Evolutionary conservation across 1,140 invertebrate genomes (phyloP).

Genomic region (Drosophila repletoides): DNA sequence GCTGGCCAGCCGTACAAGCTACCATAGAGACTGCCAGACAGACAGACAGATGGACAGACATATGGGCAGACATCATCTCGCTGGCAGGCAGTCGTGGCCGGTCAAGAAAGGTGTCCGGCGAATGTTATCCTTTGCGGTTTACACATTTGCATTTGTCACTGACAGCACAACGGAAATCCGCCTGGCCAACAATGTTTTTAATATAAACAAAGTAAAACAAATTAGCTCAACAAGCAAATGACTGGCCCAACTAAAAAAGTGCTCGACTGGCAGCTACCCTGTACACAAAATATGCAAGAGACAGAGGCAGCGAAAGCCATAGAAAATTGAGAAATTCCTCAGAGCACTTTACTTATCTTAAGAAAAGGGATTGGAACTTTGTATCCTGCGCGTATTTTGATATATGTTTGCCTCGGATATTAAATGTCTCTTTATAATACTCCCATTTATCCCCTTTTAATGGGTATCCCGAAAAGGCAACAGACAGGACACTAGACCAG

Average conservation of each 20-base stretch:
- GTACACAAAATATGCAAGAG: too few species aligned
- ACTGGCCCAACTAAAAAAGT: conserved; percentile 9
- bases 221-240: conserved; percentile 59
- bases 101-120: conserved; percentile 44
- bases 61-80: too few species aligned
- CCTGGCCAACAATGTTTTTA: conserved; percentile 71
- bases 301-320: too few species aligned
- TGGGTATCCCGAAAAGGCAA: neutral
- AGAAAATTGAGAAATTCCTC: too few species aligned
- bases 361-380: too few species aligned
- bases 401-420: too few species aligned
- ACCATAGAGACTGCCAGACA: neutral
- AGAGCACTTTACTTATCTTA: too few species aligned
- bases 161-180: conserved; percentile 29
- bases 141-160: conserved; percentile 58
- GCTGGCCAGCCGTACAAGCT: neutral
- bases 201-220: conserved; percentile 81
- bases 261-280: conserved; percentile 7
- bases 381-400: too few species aligned
- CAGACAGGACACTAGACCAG: conserved; percentile 4
- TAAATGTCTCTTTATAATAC: too few species aligned
- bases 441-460: too few species aligned
- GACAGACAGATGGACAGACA: neutral
- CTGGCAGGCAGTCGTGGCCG: conserved; percentile 22
- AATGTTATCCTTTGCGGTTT: conserved; percentile 78